Conservation (phyloP, 1,140 invertebrate genomes). For the Pogonognathellus flavescens region DNA sequence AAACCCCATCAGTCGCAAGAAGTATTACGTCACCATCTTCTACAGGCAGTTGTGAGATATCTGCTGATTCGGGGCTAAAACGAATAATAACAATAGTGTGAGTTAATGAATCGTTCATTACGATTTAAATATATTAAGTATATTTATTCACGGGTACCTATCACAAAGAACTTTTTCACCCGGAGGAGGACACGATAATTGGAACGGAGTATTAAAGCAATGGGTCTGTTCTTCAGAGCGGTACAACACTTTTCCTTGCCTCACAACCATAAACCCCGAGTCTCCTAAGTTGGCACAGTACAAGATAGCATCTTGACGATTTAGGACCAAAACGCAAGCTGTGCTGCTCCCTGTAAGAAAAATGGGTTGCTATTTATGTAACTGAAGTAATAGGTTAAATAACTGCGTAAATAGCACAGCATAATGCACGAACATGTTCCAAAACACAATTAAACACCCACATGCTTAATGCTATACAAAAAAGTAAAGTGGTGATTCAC, state of each 20-base stretch:
- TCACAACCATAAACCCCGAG: conserved; percentile 94
- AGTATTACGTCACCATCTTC: conserved; percentile 96
- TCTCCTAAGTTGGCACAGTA: conserved; percentile 99
- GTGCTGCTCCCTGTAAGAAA: conserved; percentile 88
- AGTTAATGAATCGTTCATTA: not conserved
- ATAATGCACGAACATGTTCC: no score
- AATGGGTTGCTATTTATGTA: no score
- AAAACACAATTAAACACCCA: not conserved
- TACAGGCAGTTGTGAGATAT: conserved; percentile 90
- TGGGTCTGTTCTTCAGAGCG: conserved; percentile 96
- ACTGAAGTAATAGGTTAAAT: no score
- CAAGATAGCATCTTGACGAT: conserved; percentile 88
- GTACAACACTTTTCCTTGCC: conserved; percentile 88
- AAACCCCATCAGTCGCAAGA: conserved; percentile 96
- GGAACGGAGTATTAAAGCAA: conserved; percentile 98
- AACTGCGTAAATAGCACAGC: no score
- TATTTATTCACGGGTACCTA: conserved; percentile 77
- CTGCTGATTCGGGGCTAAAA: conserved; percentile 88
- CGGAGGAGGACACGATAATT: conserved; percentile 92
- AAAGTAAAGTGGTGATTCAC: no score
- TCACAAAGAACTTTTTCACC: conserved; percentile 87
- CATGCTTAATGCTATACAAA: not conserved
- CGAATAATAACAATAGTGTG: conserved; percentile 43
- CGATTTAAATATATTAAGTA: not conserved
- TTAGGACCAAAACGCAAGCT: conserved; percentile 94